Percentiles rank a stretch among this genome's conserved stretches.
Conservation (phyloP, 2,888 invertebrate genomes). For the Pteria penguin region DNA sequence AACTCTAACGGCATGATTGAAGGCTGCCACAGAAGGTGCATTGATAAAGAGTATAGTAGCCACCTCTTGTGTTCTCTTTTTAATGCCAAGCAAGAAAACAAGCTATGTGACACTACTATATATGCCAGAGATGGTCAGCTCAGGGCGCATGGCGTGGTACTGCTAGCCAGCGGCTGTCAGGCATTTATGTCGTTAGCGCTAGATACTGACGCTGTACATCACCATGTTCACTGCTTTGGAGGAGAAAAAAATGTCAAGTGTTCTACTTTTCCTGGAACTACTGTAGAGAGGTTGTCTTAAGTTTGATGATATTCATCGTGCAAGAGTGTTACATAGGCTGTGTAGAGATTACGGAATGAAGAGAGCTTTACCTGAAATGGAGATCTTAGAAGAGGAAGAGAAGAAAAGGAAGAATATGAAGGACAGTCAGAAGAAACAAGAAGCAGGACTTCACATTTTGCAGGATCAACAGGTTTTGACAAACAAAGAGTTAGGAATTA, state of each 20-base stretch:
- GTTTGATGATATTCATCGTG: too few species aligned
- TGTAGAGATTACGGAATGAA: too few species aligned
- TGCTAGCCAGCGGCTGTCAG: background rate
- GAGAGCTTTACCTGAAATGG: too few species aligned
- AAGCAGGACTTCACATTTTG: too few species aligned
- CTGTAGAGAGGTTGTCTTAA: background rate
- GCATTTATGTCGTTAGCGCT: background rate
- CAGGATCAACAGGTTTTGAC: too few species aligned
- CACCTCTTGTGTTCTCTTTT: too few species aligned
- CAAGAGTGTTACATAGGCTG: too few species aligned
- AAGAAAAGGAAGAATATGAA: background rate
- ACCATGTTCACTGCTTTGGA: background rate
- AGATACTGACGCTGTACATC: background rate
- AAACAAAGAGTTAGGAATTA: too few species aligned
- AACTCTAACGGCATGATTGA: too few species aligned
- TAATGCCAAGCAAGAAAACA: background rate
- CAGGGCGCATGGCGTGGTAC: background rate
- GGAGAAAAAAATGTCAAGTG: background rate
- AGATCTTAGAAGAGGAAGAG: too few species aligned
- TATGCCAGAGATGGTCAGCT: background rate
- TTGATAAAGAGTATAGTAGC: too few species aligned
- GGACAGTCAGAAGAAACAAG: background rate
- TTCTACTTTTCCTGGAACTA: background rate
- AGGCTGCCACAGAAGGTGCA: too few species aligned
- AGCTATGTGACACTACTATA: background rate